A percentile compares a stretch with the other conserved stretches of the same genome.
Conservation (phyloP, 2,797 vertebrate species). For the Mormyrops attenuatus region DNA sequence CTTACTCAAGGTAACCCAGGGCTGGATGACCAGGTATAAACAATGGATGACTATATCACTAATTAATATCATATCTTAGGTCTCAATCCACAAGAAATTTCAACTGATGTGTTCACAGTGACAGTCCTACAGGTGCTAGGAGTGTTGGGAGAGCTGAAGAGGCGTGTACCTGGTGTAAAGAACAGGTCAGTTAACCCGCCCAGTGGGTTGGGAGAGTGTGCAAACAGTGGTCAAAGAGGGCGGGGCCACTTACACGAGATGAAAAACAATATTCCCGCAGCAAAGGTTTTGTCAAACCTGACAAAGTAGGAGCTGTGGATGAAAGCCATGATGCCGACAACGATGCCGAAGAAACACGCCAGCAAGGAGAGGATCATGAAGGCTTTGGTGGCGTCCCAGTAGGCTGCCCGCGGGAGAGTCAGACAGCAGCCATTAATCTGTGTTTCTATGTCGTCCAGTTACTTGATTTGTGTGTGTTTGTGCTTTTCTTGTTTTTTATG, state of each 20-base stretch:
- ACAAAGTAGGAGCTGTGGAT: conserved; percentile 70
- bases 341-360: conserved; percentile 69
- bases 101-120: neutral
- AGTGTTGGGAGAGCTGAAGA: neutral
- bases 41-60: neutral
- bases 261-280: conserved; percentile 74
- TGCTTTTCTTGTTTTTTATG: neutral
- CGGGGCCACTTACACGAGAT: conserved; percentile 63
- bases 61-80: neutral
- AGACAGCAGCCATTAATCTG: neutral
- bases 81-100: neutral
- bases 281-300: conserved; percentile 72
- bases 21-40: neutral
- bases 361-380: conserved; percentile 74
- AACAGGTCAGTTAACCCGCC: neutral
- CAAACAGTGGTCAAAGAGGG: neutral
- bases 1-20: neutral
- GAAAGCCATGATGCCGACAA: conserved; percentile 74
- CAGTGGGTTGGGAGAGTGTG: neutral
- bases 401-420: conserved; percentile 47
- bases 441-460: neutral
- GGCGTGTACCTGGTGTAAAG: neutral
- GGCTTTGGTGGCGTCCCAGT: conserved; percentile 72
- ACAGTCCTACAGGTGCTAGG: neutral
- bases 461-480: neutral